Conservation (phyloP, 2,888 invertebrate species). For the Melanchra persicariae region DNA sequence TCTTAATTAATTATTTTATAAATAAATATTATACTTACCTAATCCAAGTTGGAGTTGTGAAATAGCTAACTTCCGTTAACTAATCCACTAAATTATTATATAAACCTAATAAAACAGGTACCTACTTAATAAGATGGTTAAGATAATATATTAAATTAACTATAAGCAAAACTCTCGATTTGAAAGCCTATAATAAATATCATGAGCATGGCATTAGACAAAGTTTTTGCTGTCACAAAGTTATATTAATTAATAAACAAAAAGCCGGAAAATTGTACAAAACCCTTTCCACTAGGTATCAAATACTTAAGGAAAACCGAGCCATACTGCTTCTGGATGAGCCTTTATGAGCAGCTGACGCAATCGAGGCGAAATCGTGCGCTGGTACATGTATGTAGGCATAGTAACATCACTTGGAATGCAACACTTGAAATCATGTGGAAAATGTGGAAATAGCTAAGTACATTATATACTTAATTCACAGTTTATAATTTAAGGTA, state of each 20-base stretch:
- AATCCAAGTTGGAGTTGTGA: background rate
- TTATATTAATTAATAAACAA: background rate
- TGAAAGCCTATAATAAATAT: background rate
- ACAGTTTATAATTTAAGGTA: conserved; percentile 1
- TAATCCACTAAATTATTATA: background rate
- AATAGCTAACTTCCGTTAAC: background rate
- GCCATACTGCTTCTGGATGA: conserved; percentile 16
- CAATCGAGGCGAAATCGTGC: conserved; percentile 15
- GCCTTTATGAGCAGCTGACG: conserved; percentile 26
- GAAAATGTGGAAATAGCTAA: conserved; percentile 32
- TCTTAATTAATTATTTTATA: background rate
- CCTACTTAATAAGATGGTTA: no score
- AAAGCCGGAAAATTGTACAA: background rate
- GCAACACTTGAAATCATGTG: conserved; percentile 37
- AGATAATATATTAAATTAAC: background rate
- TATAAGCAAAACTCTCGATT: background rate
- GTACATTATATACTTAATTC: background rate
- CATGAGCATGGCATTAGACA: no score
- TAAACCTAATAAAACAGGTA: no score
- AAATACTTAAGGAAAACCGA: conserved; percentile 35
- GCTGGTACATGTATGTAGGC: background rate
- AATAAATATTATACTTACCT: background rate
- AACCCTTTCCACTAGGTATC: background rate
- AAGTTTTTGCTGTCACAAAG: background rate
- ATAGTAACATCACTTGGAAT: conserved; percentile 1